Evolutionary conservation across 2,888 invertebrate genomes (phyloP).

Genomic region (Dynastes maya): DNA sequence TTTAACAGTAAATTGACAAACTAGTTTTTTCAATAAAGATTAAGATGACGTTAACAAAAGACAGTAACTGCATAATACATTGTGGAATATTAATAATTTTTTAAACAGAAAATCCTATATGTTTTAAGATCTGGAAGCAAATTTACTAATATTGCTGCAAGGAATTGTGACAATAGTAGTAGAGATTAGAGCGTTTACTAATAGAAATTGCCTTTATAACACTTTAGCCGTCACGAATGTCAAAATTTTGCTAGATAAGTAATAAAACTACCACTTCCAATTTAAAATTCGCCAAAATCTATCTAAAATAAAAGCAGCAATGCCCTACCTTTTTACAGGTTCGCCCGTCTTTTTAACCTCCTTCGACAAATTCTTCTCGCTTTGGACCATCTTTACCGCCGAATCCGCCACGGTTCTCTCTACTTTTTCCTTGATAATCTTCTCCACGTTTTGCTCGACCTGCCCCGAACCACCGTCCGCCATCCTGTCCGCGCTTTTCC

Average conservation of each 20-base stretch:
- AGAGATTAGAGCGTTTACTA: too few relatives aligned
- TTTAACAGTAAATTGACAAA: too few relatives aligned
- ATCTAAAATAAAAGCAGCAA: background rate
- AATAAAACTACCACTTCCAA: background rate
- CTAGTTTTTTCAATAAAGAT: too few relatives aligned
- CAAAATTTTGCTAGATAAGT: background rate
- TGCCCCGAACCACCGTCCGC: slow-evolving; percentile 34
- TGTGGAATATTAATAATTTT: too few relatives aligned
- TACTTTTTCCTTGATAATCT: slow-evolving; percentile 39
- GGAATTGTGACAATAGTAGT: too few relatives aligned
- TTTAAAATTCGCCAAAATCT: background rate
- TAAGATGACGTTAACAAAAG: too few relatives aligned
- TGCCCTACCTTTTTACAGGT: slow-evolving; percentile 55
- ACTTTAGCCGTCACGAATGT: background rate
- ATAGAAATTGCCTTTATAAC: too few relatives aligned
- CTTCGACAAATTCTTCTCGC: slow-evolving; percentile 56
- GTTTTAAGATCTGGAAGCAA: too few relatives aligned
- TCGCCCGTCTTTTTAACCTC: slow-evolving; percentile 61
- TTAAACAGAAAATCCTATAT: too few relatives aligned
- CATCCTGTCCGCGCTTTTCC: slow-evolving; percentile 47
- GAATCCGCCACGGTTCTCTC: slow-evolving; percentile 46
- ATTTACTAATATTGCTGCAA: too few relatives aligned
- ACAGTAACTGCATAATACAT: too few relatives aligned
- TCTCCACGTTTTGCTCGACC: slow-evolving; percentile 45
- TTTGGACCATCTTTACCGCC: slow-evolving; percentile 42